Base-by-base conservation (phyloP, 2,888 invertebrate genomes). In the Spisula solida region DNA sequence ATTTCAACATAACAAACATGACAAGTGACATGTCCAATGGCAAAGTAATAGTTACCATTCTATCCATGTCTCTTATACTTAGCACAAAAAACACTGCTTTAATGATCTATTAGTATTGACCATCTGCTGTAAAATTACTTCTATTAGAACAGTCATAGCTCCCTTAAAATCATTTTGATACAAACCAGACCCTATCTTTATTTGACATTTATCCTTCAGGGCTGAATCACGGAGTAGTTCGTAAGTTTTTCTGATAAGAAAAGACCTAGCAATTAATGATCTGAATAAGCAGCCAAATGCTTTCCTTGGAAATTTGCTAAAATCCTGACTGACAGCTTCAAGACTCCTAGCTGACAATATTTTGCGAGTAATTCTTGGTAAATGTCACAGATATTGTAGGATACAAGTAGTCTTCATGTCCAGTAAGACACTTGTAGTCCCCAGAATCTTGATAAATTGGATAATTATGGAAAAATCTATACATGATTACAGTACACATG, bases 391-490 rank as follows among this genome's bases (percentile, higher is more conserved):
- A 34, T 60, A 60, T 34, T 82, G 41, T 34, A 31, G 16, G 18
- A 82, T 70, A 70, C 70, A 83, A 83, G 75, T 70, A 31, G 41
- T 75, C 75, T 41, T 34, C 31, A 83, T 29, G 41, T 51, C 75
- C 20, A 51, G 8, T 66, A 48, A 56, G 55, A 60, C 55, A 20
- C 51, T 83, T 48, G 66, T 81, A 81, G 80, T 84, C 55, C 75
- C 81, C 60, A 81, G 81, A 81, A 89, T 81, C 89, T 60, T 89
- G 89, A 89, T 89, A 84, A 89, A 89, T 89, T 89, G 84, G 89
- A 89, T 87, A 89, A 86, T 86, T 89, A 89, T 81, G 70, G 89
- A 79, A 86, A 89, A 88, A 88, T 88, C 88, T 85, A 88, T 88
- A 85, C 85, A n/a, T 88, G 88, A 88, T 88, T 88, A 85, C 79